Evolutionary conservation across 2,888 invertebrate species (phyloP).

Genomic region (Ephialtes manifestator): DNA sequence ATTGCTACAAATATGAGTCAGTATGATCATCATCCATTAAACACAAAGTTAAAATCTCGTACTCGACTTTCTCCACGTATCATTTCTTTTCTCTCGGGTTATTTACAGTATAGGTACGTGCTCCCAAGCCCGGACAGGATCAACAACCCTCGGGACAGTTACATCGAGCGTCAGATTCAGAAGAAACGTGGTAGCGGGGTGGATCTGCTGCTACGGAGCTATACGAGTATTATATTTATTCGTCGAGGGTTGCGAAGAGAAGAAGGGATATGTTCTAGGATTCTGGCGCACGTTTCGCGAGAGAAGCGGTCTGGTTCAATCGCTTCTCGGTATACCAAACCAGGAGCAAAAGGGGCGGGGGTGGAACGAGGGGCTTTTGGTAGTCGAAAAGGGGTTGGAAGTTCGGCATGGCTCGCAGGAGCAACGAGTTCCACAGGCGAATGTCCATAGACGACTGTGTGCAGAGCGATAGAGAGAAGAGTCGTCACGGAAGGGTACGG

Average conservation of each 20-base stretch:
- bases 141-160: constrained; percentile 69
- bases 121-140: constrained; percentile 62
- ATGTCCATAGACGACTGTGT: constrained; percentile 65
- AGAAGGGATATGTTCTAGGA: constrained; percentile 50
- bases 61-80: constrained; percentile 34
- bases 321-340: constrained; percentile 65
- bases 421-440: constrained; percentile 62
- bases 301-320: constrained; percentile 71
- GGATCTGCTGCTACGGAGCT: no score
- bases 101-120: constrained; percentile 44
- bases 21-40: constrained; percentile 39
- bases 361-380: constrained; percentile 55
- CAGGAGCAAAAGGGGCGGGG: constrained; percentile 55
- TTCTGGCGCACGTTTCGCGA: constrained; percentile 63
- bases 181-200: constrained; percentile 36
- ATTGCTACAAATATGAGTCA: constrained; percentile 44
- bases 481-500: constrained; percentile 67
- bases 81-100: constrained; percentile 21
- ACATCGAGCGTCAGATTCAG: constrained; percentile 55
- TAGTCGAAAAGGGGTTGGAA: constrained; percentile 65
- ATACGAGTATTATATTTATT: constrained; percentile 69
- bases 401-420: constrained; percentile 61
- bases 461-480: constrained; percentile 67
- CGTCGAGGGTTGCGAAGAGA: constrained; percentile 53
- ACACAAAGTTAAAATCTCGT: constrained; percentile 51